Base-by-base conservation (phyloP, 2,888 invertebrate genomes). In the Heliconius charithonia region DNA sequence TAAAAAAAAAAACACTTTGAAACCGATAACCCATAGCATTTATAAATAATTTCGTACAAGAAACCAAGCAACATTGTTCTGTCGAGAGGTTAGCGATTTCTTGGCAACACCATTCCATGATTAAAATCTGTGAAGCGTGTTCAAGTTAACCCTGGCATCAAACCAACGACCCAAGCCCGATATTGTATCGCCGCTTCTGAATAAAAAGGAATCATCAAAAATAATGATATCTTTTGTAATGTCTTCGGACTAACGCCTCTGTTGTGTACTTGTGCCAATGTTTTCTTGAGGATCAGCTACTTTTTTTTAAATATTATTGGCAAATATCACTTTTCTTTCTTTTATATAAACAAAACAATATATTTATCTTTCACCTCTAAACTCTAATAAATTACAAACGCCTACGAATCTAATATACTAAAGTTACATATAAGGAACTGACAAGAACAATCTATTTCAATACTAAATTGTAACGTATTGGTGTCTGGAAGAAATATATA, bases 121-220 rank as follows among this genome's bases (percentile, higher is more conserved):
- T 92, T 92, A 92, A 92, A 92, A 92, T 92, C 92, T 91, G 83
- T 86, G 86, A 85, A 91, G 87, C 91, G 89, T 88, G 87, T 87
- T 85, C 87, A 84, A 89, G 88, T 89, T 91, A 90, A 92, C 91
- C 67, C 88, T 89, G 92, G 92, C 91, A 89, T 89, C 88, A 90
- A 89, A 92, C 92, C 92, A 92, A 89, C 85, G 83, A 81, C 82
- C 82, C 77, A 74, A 67, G 80, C 80, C 80, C 77, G 83, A 82
- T 83, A 83, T 81, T 82, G 82, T 83, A 84, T 85, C 83, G 83
- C 83, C 81, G 83, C 83, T 82, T 83, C 80, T 78, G 81, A 82
- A 83, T 83, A 83, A 83, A 84, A 83, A 81, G 82, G 80, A 82
- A 83, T 82, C 80, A 83, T 83, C 83, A 81, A 82, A 84, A 83